A percentile compares a stretch with the other conserved stretches of the same genome.
Evolutionary conservation across 2,113 vertebrate genomes (phyloP).

Genomic region (Equus przewalskii): DNA sequence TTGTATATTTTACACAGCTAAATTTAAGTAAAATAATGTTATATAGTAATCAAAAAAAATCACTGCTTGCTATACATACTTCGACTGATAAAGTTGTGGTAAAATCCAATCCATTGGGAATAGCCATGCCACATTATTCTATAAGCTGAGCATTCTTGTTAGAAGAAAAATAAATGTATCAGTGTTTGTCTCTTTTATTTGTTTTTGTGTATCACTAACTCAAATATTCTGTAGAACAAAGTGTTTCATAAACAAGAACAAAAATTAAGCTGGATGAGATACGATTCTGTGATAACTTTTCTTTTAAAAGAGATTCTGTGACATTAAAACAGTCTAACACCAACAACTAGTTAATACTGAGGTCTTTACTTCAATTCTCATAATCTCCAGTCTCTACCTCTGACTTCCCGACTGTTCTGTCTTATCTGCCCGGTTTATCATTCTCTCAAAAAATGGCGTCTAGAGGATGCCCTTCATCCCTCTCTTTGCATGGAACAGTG

Average conservation of each 20-base stretch:
- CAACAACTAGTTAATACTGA: neutral
- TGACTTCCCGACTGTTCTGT: neutral
- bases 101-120: neutral
- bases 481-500: conserved; percentile 25
- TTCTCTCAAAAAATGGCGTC: neutral
- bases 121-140: neutral
- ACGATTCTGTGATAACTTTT: neutral
- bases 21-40: neutral
- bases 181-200: neutral
- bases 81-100: neutral
- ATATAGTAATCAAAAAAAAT: neutral
- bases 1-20: neutral
- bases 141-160: neutral
- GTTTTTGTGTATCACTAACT: neutral
- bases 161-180: neutral
- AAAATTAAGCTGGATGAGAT: neutral
- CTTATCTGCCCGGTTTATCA: neutral
- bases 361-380: neutral
- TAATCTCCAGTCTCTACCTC: neutral
- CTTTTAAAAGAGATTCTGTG: neutral
- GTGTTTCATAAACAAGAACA: neutral
- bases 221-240: neutral
- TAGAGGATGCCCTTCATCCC: neutral
- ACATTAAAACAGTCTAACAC: neutral
- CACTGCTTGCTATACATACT: neutral